Evolutionary conservation across 2,888 invertebrate species (phyloP).

Genomic region (Caenorhabditis sp.): DNA sequence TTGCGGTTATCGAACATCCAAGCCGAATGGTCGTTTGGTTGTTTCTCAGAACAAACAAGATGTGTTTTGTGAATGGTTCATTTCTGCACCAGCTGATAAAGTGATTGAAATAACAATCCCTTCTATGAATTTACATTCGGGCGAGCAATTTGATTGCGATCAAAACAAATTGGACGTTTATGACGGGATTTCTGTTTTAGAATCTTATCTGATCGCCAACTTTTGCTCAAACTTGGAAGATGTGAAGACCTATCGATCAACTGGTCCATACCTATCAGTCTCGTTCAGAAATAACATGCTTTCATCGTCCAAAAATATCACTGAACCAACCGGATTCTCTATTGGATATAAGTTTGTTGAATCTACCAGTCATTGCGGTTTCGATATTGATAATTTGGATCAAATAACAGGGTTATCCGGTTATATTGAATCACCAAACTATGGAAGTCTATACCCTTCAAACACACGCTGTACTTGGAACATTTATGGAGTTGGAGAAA

Average conservation of each 20-base stretch:
- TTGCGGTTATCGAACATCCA: conserved; percentile 49
- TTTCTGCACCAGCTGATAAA: conserved; percentile 40
- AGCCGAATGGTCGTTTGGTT: conserved; percentile 33
- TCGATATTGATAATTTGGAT: conserved; percentile 28
- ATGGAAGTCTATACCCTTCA: conserved; percentile 69
- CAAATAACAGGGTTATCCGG: conserved; percentile 42
- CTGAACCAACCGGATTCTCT: conserved; percentile 41
- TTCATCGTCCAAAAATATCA: conserved; percentile 8
- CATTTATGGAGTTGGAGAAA: conserved; percentile 55
- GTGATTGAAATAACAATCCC: conserved; percentile 57
- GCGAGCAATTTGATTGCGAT: conserved; percentile 48
- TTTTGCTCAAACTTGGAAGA: conserved; percentile 30
- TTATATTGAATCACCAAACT: conserved; percentile 61
- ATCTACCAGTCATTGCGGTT: conserved; percentile 46
- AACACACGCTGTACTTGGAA: conserved; percentile 73
- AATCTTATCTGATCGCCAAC: conserved; percentile 30
- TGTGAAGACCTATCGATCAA: conserved; percentile 20
- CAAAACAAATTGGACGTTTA: conserved; percentile 56
- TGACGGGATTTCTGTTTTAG: conserved; percentile 42
- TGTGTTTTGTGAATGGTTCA: conserved; percentile 51
- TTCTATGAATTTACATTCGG: conserved; percentile 52
- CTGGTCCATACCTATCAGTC: conserved; percentile 48
- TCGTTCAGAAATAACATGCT: conserved; percentile 38
- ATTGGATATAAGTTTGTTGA: conserved; percentile 53
- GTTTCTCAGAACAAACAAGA: conserved; percentile 43